phyloP scores from a whole-genome alignment of 1,140 invertebrate species.

The Schlechtendalia chinensis region DNA sequence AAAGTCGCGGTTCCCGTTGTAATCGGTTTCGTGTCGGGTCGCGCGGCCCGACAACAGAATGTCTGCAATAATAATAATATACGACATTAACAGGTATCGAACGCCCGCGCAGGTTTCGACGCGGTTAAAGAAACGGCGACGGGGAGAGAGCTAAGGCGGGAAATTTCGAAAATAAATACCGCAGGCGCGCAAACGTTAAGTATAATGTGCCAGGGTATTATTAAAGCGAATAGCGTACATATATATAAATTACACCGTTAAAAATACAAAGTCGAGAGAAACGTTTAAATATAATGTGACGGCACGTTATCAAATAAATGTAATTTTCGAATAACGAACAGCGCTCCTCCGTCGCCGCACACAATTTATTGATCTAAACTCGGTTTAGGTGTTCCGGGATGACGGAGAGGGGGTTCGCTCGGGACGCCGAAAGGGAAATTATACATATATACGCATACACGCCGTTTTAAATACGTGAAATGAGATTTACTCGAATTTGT shows the following conservation, averaged over 20 bases:
- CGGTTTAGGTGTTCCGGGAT: no score
- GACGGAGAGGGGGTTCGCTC: no score
- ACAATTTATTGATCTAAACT: slow-evolving; percentile 10
- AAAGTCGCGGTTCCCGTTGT: background rate
- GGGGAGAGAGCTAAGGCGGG: background rate
- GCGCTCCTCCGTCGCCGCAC: no score
- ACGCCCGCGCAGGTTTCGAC: no score
- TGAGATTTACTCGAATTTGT: background rate
- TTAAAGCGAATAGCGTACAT: background rate
- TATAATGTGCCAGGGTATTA: background rate
- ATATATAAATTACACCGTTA: no score
- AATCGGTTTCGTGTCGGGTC: background rate
- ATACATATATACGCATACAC: no score
- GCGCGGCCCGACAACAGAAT: background rate
- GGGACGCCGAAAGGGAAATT: background rate
- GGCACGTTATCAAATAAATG: slow-evolving; percentile 9
- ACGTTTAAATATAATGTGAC: slow-evolving; percentile 7
- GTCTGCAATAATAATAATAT: background rate
- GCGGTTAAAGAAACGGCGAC: background rate
- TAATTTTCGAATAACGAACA: background rate
- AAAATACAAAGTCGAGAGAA: slow-evolving; percentile 3
- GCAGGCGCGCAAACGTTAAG: background rate
- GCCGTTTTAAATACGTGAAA: background rate
- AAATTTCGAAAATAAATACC: slow-evolving; percentile 12
- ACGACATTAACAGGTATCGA: no score